Base-by-base conservation (phyloP, 30 jellyfish, hydroid and myxozoan genomes). In the Aurelia aurita complex sp. Pacific region DNA sequence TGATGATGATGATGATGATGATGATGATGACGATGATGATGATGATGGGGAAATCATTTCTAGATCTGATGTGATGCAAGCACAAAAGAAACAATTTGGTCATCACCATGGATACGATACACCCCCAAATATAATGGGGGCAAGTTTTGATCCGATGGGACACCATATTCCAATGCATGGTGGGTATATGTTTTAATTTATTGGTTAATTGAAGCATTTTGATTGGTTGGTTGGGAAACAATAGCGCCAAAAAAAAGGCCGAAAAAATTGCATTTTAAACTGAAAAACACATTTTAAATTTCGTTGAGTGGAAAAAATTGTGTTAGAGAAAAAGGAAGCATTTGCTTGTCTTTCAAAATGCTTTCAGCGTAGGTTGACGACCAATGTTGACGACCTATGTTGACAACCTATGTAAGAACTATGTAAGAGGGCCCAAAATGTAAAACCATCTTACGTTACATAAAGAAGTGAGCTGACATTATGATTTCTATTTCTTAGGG, bases 1-100 rank as follows among this genome's bases (percentile, higher is more conserved):
- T 9, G 70, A 61, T 61, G 70, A 61, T 13, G 70, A 61, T 9
- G 70, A 61, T 13, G 36, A 61, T 61, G 69, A 59, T 59, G 68
- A 59, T 59, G 68, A 54, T 54, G 65, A 54, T 11, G 65, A 59
- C 1, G 68, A 61, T 9, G 70, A 61, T 23, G 70, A 61, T 17
- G 70, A 23, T 17, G 70, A 61, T 2, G 36, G 70, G 36, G 36
- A 17, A 61, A 61, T 61, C 70, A 61, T 23, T 17, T 61, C 70
- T 9, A 46, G 57, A 7, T 46, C 57, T 46, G 57, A 46, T 46
- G 57, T 46, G 15, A 46, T 9, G 57, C 57, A 46, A 46, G 14
- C 57, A 46, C 57, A 46, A 2, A 46, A 46, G 57, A 46, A 23
- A 61, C 70, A 61, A 23, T 61, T 61, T n/a, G 70, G 70, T 10